Evolutionary conservation across 2,113 vertebrate genomes (phyloP), one percentile per base, ranked within the genome.

Genomic region (Anseranas semipalmata): DNA sequence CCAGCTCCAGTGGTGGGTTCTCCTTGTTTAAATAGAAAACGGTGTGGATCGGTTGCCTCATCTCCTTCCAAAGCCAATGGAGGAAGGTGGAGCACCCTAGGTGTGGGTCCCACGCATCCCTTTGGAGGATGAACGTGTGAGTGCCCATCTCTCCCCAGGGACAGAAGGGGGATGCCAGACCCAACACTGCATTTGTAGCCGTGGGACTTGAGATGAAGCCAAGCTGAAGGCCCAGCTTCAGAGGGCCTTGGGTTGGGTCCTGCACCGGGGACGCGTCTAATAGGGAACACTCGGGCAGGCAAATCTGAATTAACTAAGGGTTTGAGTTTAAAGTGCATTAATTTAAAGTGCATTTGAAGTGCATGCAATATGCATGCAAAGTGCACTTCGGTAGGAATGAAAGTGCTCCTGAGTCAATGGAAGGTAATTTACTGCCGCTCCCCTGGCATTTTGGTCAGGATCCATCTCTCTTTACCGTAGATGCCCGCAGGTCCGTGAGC

Each of bases 171-270:
- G 9, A 63, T 4, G 35, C n/a, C 1, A 1, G 24, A 32, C 32
- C 55, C 10, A 0, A 22, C 9, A 0, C 7, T 4, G 2, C 3
- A 5, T 1, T 62, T 72, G 39, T 2, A 6, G 27, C 7, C 1
- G 0, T 6, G 35, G 55, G 55, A 17, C 7, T 6, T 0, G 66
- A 41, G 48, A 5, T 6, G 37, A 41, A 71, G 8, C 18, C 78
- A 24, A 24, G 17, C 33, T 7, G 21, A 53, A 72, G 20, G 7
- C 8, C 6, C 52, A 17, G 4, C 75, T 50, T 15, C 48, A 1
- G 4, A 21, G 52, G 50, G 15, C 3, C 0, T 5, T 5, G n/a
- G 67, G 2, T 9, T 15, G 55, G 37, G 9, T 21, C 45, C 37
- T 4, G 27, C n/a, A 5, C 56, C 1, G 1, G 72, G 66, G 32